Conservation (phyloP, 1,140 invertebrate species). For the Neodiprion pinetum region DNA sequence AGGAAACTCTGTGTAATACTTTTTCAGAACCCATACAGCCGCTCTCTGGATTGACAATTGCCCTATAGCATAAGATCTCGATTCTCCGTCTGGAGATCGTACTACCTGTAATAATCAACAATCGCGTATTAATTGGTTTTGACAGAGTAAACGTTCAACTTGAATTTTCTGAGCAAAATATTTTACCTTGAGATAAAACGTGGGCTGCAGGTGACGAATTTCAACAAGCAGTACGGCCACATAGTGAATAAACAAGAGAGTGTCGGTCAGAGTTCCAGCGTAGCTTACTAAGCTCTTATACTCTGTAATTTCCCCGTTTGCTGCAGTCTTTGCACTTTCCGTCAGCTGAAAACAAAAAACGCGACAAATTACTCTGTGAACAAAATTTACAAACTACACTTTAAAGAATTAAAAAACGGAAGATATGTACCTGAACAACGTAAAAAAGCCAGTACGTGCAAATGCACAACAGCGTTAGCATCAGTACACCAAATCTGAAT, state of each 20-base stretch:
- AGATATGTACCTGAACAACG: conserved; percentile 74
- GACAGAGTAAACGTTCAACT: no score
- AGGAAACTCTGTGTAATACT: conserved; percentile 95
- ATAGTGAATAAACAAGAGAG: conserved; percentile 94
- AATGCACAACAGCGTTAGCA: conserved; percentile 90
- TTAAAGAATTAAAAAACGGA: conserved; percentile 6
- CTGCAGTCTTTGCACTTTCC: conserved; percentile 77
- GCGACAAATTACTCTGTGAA: conserved; percentile 29
- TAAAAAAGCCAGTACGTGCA: conserved; percentile 99
- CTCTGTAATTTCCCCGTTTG: conserved; percentile 78
- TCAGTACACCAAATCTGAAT: conserved; percentile 85
- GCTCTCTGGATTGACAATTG: conserved; percentile 94
- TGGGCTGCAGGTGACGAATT: conserved; percentile 87
- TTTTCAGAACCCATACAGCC: conserved; percentile 91
- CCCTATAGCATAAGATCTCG: conserved; percentile 85
- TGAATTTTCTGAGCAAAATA: no score
- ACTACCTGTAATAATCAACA: conserved; percentile 66
- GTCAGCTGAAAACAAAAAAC: conserved; percentile 68
- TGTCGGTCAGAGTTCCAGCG: conserved; percentile 89
- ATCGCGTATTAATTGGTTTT: not conserved
- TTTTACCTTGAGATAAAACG: conserved; percentile 85
- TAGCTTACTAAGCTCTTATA: conserved; percentile 89
- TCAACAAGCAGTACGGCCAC: conserved; percentile 92
- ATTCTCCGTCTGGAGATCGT: conserved; percentile 92
- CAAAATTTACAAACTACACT: conserved; percentile 29